Conservation (phyloP, 1,140 invertebrate species). For the Aphis craccivora region DNA sequence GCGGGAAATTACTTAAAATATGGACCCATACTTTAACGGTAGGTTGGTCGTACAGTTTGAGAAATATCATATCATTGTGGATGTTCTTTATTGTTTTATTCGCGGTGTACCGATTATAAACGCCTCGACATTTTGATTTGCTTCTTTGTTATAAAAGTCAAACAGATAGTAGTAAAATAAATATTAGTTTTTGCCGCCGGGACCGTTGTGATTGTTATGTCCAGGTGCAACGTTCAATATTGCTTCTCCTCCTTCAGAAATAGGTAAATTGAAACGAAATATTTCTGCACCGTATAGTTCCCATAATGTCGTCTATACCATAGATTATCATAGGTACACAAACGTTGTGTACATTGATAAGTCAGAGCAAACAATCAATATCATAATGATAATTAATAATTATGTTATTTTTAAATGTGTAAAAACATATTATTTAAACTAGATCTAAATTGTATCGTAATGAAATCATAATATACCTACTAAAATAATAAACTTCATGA, state of each 20-base stretch:
- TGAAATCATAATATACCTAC: not conserved
- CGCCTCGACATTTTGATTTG: not conserved
- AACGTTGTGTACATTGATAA: not conserved
- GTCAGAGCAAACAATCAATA: not conserved
- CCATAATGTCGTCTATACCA: not conserved
- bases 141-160: not conserved
- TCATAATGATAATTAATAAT: not conserved
- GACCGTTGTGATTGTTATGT: not conserved
- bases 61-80: not conserved
- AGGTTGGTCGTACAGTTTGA: not conserved
- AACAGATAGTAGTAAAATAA: not conserved
- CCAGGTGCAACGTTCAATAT: not conserved
- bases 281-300: not conserved
- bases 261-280: not conserved
- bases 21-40: too few species aligned
- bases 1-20: not conserved
- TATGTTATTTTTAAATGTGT: not conserved
- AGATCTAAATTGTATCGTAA: not conserved
- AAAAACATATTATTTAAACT: not conserved
- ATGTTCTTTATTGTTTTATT: not conserved
- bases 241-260: not conserved
- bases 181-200: not conserved
- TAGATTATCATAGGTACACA: not conserved
- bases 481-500: not conserved
- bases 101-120: not conserved